phyloP scores from a whole-genome alignment of 2,888 invertebrate species.

The Nesidiocoris tenuis region DNA sequence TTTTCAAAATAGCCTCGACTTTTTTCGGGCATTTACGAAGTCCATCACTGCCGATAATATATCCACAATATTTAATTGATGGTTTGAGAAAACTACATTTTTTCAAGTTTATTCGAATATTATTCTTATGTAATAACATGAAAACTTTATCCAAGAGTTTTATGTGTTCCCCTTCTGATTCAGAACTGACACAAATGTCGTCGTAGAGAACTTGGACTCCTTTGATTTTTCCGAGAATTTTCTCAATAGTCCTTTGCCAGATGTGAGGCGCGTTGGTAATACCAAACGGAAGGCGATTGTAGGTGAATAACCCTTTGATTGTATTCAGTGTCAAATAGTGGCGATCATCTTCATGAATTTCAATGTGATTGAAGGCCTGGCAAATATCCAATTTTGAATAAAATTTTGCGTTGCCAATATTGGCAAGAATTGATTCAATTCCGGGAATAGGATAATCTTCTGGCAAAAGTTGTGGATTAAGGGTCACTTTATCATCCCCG shows the following conservation, averaged over 20 bases:
- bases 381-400: not conserved
- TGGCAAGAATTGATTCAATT: not conserved
- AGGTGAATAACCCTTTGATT: not conserved
- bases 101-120: not conserved
- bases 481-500: slow-evolving; percentile 3
- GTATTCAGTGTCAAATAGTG: slow-evolving; percentile 8
- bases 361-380: slow-evolving; percentile 11
- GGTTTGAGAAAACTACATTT: slow-evolving; percentile 16
- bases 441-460: slow-evolving; percentile 7
- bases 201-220: slow-evolving; percentile 1
- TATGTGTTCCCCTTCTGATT: not conserved
- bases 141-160: slow-evolving; percentile 10
- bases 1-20: slow-evolving; percentile 34
- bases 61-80: slow-evolving; percentile 41
- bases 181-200: slow-evolving; percentile 1
- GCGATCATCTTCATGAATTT: not conserved
- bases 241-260: slow-evolving; percentile 7
- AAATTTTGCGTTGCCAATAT: not conserved
- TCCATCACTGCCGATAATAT: slow-evolving; percentile 34
- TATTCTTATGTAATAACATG: not conserved
- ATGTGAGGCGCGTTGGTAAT: slow-evolving; percentile 1
- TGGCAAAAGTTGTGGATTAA: slow-evolving; percentile 1
- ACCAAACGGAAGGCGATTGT: slow-evolving; percentile 10
- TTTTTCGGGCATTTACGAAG: slow-evolving; percentile 18
- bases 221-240: not conserved